Evolutionary conservation across 1,140 invertebrate species (phyloP).

Genomic region (Amyelois transitella): DNA sequence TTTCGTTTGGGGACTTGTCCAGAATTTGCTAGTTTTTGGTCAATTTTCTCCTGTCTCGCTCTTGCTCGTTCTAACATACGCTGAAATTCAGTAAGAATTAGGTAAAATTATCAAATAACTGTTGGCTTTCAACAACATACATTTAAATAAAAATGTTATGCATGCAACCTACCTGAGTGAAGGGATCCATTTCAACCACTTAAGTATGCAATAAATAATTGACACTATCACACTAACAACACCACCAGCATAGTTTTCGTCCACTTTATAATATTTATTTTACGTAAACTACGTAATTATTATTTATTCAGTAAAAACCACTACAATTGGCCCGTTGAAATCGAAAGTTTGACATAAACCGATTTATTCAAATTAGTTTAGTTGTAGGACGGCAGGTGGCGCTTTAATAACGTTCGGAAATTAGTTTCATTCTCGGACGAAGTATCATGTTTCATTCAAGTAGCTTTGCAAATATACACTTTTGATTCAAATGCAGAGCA

Average conservation of each 20-base stretch:
- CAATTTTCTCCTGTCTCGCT: slow-evolving; percentile 69
- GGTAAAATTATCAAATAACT: background rate
- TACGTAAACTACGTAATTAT: background rate
- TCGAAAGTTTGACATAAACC: slow-evolving; percentile 49
- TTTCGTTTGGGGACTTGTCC: slow-evolving; percentile 63
- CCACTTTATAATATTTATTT: background rate
- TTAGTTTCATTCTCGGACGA: no score
- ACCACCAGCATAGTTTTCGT: slow-evolving; percentile 18
- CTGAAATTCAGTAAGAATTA: slow-evolving; percentile 40
- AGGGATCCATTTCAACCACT: slow-evolving; percentile 59
- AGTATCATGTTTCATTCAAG: no score
- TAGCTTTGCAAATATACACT: no score
- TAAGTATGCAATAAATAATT: background rate
- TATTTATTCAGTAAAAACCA: background rate
- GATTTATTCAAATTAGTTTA: slow-evolving; percentile 49
- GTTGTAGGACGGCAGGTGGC: slow-evolving; percentile 17
- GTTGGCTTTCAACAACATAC: background rate
- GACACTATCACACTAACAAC: slow-evolving; percentile 17
- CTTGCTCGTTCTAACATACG: slow-evolving; percentile 70
- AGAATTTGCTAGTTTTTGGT: slow-evolving; percentile 63
- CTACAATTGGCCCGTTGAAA: slow-evolving; percentile 26
- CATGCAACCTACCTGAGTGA: slow-evolving; percentile 65
- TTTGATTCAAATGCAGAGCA: no score
- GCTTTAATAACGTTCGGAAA: slow-evolving; percentile 4
- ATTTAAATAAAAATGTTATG: slow-evolving; percentile 13